phyloP scores from a whole-genome alignment of 2,797 vertebrate species.

The Lophius americanus region DNA sequence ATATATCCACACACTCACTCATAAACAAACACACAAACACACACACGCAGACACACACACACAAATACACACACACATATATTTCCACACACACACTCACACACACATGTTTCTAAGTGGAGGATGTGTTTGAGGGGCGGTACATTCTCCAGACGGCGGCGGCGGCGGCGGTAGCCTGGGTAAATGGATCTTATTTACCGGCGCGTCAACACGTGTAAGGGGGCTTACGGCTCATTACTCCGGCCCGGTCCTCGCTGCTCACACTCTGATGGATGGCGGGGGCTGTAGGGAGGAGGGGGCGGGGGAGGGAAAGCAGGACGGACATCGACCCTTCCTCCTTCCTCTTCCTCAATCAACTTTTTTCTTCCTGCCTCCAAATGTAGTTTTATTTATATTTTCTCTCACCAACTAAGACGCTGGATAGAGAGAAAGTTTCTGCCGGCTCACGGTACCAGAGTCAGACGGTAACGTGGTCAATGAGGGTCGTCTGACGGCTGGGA shows the following conservation, averaged over 20 bases:
- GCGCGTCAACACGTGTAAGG: slow-evolving; percentile 85
- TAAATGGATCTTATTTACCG: slow-evolving; percentile 88
- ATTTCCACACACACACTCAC: slow-evolving; percentile 21
- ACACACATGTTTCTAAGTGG: slow-evolving; percentile 26
- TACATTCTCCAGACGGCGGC: slow-evolving; percentile 37
- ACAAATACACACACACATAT: slow-evolving; percentile 1
- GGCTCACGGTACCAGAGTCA: neutral
- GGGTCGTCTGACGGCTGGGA: too few species aligned
- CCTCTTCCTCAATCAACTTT: neutral
- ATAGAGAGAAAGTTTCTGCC: neutral
- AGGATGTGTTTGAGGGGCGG: slow-evolving; percentile 48
- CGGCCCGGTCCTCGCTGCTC: slow-evolving; percentile 74
- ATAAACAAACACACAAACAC: slow-evolving; percentile 15
- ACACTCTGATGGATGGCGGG: slow-evolving; percentile 81
- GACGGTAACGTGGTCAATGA: too few species aligned
- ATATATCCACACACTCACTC: slow-evolving; percentile 28
- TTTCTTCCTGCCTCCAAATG: neutral
- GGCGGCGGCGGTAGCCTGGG: slow-evolving; percentile 68
- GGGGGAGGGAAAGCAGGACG: slow-evolving; percentile 52
- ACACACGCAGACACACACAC: slow-evolving; percentile 9
- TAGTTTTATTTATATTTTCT: slow-evolving; percentile 9
- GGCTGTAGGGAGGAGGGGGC: slow-evolving; percentile 41
- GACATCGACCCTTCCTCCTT: slow-evolving; percentile 51
- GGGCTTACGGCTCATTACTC: slow-evolving; percentile 84
- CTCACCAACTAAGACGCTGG: slow-evolving; percentile 6